Base-by-base conservation (phyloP, 2,797 vertebrate species). In the Sebastes wilsoni region DNA sequence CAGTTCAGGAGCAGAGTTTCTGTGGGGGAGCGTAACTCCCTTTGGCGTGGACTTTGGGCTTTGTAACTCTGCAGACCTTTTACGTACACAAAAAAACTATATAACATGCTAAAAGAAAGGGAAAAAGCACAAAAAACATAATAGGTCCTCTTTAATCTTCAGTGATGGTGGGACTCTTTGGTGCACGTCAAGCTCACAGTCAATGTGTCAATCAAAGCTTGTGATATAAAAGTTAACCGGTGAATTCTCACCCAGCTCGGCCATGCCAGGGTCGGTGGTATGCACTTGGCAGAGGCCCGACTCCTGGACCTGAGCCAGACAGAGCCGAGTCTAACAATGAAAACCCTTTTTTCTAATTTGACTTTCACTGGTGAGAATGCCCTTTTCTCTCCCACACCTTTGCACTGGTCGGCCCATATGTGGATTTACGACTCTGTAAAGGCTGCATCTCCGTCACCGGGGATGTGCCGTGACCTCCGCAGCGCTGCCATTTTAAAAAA, bases 291-390 rank as follows among this genome's bases (percentile, higher is more conserved):
- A 81, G 75, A 16, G 38, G 71, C 66, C 55, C 8, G 49, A 56
- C 78, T 80, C 69, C 64, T 90, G 85, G 85, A 76, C 68, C 75
- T 3, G 65, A 84, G 84, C 84, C 86, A 92, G 72, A 80, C 69
- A 28, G 79, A 86, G 77, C 64, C 25, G 80, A 81, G 78, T 59
- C 72, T 65, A 75, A 79, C 79, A 67, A 72, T 82, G 65, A 92
- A 77, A 90, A 85, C 55, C 67, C 64, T 80, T 85, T 84, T 79
- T 42, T 88, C 66, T 85, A 74, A 84, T 87, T 82, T 88, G 88
- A 94, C 92, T 93, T 93, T 92, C 82, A 81, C 87, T 87, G 79
- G 76, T 83, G 90, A 91, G 84, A 91, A 88, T 85, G 86, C 60
- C 87, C 84, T 72, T 76, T 52, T 92, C 88, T 83, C 84, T 86